A percentile compares a stretch with the other conserved stretches of the same genome.
These are phyloP conservation scores for Cyphomyrus discorhynchus DNA, from an alignment of 2,113 vertebrate species.

Conservation along the genomic window DNA sequence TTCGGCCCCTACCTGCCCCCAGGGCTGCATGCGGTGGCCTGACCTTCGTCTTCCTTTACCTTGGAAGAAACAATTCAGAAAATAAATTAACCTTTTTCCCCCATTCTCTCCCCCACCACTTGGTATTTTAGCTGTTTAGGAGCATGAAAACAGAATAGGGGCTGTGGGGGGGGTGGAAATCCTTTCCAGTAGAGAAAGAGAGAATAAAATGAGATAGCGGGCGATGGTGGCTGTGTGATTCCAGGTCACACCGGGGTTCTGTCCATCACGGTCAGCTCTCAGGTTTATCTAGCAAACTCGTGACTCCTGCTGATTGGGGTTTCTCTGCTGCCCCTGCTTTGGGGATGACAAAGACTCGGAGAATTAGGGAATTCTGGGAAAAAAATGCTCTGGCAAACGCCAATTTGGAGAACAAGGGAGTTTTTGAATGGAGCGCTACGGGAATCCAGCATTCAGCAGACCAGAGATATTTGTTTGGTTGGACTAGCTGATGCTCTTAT, in stretches of 20 bases:
- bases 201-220: not conserved
- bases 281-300: not conserved
- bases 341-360: not conserved
- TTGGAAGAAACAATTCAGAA: slow-evolving; percentile 8
- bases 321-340: not conserved
- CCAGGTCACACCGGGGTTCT: not conserved
- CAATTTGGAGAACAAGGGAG: not conserved
- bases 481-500: not conserved
- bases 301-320: not conserved
- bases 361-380: slow-evolving; percentile 11
- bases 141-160: not conserved
- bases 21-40: not conserved
- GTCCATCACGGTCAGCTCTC: slow-evolving; percentile 1
- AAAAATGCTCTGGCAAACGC: not conserved
- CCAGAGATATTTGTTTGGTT: slow-evolving; percentile 1
- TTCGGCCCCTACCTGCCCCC: not conserved
- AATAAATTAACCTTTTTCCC: slow-evolving; percentile 10
- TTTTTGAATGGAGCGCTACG: not conserved
- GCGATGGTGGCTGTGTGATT: not conserved
- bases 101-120: not conserved
- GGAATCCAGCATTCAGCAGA: not conserved
- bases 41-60: slow-evolving; percentile 15
- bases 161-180: not conserved
- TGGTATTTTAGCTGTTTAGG: slow-evolving; percentile 3
- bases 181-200: not conserved